phyloP scores from a whole-genome alignment of 2,888 invertebrate species.

The Hirtodrosophila trivittata region DNA sequence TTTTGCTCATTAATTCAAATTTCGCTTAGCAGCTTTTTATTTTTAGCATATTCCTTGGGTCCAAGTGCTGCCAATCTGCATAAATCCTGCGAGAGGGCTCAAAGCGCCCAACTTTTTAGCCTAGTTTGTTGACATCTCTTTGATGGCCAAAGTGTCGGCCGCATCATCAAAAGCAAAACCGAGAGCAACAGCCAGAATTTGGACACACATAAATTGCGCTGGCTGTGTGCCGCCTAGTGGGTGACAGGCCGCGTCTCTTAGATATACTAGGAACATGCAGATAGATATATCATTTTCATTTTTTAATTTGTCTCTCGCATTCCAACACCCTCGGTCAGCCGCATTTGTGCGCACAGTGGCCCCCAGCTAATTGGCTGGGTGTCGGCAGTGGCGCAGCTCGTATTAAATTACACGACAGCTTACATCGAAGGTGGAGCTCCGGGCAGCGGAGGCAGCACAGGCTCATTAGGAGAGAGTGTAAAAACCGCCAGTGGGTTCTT shows the following conservation, averaged over 20 bases:
- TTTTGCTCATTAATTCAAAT: slow-evolving; percentile 57
- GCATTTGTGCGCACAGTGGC: slow-evolving; percentile 56
- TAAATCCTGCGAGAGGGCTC: slow-evolving; percentile 47
- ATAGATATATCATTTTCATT: slow-evolving; percentile 76
- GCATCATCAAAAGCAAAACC: slow-evolving; percentile 36
- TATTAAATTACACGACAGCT: slow-evolving; percentile 79
- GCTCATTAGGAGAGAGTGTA: slow-evolving; percentile 59
- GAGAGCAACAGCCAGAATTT: slow-evolving; percentile 32
- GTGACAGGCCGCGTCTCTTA: slow-evolving; percentile 1
- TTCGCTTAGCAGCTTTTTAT: slow-evolving; percentile 40
- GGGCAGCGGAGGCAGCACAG: neutral
- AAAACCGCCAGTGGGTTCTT: slow-evolving; percentile 5
- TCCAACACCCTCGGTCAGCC: slow-evolving; percentile 12
- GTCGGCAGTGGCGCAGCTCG: slow-evolving; percentile 37
- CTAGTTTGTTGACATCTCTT: slow-evolving; percentile 68
- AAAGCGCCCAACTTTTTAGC: slow-evolving; percentile 22
- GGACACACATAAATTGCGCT: slow-evolving; percentile 56
- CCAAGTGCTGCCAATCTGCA: slow-evolving; percentile 62
- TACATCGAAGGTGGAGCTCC: slow-evolving; percentile 43
- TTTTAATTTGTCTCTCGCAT: slow-evolving; percentile 69
- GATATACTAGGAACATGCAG: slow-evolving; percentile 3
- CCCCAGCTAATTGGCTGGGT: slow-evolving; percentile 77
- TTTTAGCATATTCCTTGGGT: slow-evolving; percentile 31
- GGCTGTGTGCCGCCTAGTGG: slow-evolving; percentile 23
- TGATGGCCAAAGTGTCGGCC: slow-evolving; percentile 40